Conservation (phyloP, 2,888 invertebrate species). For the Nomada hirtipes region DNA sequence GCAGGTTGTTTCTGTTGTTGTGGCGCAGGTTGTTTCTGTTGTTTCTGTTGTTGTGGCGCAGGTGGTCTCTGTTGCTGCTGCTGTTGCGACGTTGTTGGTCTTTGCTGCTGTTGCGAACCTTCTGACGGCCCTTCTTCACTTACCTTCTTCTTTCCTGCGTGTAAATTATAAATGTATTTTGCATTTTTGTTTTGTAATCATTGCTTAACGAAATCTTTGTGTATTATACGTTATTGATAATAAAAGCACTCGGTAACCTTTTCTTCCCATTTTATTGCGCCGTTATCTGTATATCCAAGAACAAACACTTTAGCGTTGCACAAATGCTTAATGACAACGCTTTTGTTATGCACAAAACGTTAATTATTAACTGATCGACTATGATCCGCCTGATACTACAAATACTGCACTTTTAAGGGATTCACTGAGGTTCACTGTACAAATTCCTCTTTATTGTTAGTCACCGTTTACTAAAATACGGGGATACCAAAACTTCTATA, state of each 20-base stretch:
- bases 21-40: background rate
- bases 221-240: no score
- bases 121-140: background rate
- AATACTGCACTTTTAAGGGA: no score
- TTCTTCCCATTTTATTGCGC: conserved; percentile 8
- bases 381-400: no score
- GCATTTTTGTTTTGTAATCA: background rate
- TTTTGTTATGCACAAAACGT: background rate
- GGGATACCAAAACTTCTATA: background rate
- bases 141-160: background rate
- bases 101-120: background rate
- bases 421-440: no score
- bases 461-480: background rate
- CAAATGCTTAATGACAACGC: background rate
- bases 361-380: background rate
- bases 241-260: background rate
- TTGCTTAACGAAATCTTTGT: background rate
- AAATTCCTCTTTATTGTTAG: no score
- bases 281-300: background rate
- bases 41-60: background rate
- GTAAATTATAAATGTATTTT: background rate
- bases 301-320: background rate
- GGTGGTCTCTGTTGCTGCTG: background rate
- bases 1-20: conserved; percentile 14
- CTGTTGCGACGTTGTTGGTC: background rate